phyloP scores from a whole-genome alignment of 2,888 invertebrate species.

The Drosophila anomelani region DNA sequence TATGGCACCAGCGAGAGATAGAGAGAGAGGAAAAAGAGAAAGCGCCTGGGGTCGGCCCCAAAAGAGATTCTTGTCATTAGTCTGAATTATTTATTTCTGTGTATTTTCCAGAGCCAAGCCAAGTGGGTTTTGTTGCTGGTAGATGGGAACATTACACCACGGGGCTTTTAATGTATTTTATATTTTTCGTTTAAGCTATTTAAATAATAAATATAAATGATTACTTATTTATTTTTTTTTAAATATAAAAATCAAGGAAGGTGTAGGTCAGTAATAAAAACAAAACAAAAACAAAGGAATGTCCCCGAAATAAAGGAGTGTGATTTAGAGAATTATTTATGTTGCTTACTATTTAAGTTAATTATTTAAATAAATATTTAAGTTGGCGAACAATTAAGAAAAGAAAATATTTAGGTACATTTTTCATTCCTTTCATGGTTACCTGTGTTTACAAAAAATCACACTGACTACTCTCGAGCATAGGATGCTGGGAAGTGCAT shows the following conservation, averaged over 20 bases:
- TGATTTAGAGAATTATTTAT: neutral
- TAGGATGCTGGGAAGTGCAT: conserved; percentile 52
- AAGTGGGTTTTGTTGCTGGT: neutral
- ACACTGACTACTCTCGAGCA: neutral
- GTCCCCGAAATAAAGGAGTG: neutral
- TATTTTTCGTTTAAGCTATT: conserved; percentile 4
- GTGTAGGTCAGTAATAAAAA: too few relatives aligned
- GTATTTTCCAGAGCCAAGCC: conserved; percentile 21
- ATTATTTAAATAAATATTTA: too few relatives aligned
- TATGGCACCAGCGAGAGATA: neutral
- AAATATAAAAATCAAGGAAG: too few relatives aligned
- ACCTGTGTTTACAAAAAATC: conserved; percentile 10
- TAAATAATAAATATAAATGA: too few relatives aligned
- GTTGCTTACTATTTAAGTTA: neutral
- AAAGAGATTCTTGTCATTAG: conserved; percentile 45
- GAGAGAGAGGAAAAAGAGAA: neutral
- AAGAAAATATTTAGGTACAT: neutral
- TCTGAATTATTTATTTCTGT: conserved; percentile 41
- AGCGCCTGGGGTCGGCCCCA: conserved; percentile 1
- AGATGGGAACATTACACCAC: neutral
- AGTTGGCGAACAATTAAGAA: neutral
- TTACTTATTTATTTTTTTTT: too few relatives aligned
- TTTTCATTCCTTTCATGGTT: neutral
- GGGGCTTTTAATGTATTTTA: conserved; percentile 9
- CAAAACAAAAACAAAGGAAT: too few relatives aligned